Conservation (phyloP, 92 coral and sea anemone genomes). For the Desmophyllum pertusum region DNA sequence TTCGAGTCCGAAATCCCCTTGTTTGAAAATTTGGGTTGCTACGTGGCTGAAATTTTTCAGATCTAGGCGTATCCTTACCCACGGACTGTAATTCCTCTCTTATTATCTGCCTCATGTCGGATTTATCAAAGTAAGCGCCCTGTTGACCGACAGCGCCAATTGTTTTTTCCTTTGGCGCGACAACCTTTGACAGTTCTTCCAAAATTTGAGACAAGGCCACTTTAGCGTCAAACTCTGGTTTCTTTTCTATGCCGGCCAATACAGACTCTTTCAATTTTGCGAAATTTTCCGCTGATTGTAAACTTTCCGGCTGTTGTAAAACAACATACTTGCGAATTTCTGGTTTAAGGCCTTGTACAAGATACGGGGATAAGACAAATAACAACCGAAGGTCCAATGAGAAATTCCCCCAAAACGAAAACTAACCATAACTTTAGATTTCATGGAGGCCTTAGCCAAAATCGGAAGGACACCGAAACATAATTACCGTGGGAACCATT, state of each 20-base stretch:
- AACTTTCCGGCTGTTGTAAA: conserved; percentile 18
- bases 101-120: neutral
- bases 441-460: too few relatives aligned
- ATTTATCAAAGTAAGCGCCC: neutral
- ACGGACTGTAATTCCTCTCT: neutral
- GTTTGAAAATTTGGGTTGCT: neutral
- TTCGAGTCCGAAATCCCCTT: neutral
- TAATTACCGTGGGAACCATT: too few relatives aligned
- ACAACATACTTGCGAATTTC: conserved; percentile 20
- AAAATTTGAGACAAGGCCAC: neutral
- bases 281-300: conserved; percentile 19
- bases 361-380: too few relatives aligned
- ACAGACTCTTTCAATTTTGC: conserved; percentile 21
- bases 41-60: neutral
- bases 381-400: too few relatives aligned
- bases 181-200: neutral
- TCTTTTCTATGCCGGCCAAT: neutral
- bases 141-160: neutral
- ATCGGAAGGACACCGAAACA: too few relatives aligned
- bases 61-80: neutral
- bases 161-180: neutral
- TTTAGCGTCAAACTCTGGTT: neutral
- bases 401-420: too few relatives aligned
- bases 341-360: conserved; percentile 20
- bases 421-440: too few relatives aligned